Conservation (phyloP, 2,888 invertebrate genomes). For the Tenthredo amoena region DNA sequence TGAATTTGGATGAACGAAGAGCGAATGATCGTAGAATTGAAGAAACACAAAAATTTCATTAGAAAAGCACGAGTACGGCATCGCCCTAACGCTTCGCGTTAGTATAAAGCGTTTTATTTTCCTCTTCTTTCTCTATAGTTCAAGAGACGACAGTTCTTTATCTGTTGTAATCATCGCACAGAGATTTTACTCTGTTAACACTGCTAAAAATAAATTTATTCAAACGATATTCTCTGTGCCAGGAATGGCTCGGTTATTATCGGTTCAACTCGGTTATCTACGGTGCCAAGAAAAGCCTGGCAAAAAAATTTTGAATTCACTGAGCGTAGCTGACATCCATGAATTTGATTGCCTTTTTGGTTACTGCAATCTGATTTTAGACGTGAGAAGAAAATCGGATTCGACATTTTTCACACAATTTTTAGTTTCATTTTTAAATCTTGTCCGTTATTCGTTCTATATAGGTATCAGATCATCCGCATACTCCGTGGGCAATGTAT, state of each 20-base stretch:
- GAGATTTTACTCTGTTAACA: conserved; percentile 24
- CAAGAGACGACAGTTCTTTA: neutral
- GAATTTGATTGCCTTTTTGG: neutral
- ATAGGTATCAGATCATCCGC: neutral
- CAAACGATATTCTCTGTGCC: conserved; percentile 21
- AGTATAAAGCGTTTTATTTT: neutral
- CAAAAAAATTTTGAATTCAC: neutral
- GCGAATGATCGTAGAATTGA: too few species aligned
- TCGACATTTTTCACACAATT: neutral
- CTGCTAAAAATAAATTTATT: conserved; percentile 3
- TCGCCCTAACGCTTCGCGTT: neutral
- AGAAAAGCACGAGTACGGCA: neutral
- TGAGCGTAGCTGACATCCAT: neutral
- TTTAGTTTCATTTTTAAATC: neutral
- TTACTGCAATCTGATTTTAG: neutral
- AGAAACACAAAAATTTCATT: too few species aligned
- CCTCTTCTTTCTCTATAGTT: neutral
- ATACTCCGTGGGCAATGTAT: neutral
- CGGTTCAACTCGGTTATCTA: neutral
- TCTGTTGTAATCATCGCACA: neutral
- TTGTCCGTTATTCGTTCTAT: neutral
- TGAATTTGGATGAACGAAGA: too few species aligned
- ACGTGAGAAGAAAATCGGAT: neutral
- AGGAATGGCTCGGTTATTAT: neutral
- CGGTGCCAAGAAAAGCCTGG: neutral